Conservation (phyloP, 2,113 vertebrate species). For the Coreoperca whiteheadi region DNA sequence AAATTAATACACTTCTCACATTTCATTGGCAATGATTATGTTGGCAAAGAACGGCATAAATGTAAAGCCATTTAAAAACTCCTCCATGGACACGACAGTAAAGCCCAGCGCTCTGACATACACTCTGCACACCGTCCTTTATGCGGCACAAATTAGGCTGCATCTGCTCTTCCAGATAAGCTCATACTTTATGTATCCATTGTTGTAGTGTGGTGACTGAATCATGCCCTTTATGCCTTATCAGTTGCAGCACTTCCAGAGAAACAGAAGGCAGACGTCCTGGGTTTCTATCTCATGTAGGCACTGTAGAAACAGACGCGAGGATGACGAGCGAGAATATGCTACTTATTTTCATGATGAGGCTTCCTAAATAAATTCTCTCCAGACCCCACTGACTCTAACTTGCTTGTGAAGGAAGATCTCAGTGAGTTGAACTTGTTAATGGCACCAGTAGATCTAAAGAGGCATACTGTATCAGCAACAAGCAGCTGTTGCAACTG, state of each 20-base stretch:
- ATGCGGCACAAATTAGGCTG: not conserved
- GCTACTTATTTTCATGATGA: not conserved
- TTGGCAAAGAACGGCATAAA: not conserved
- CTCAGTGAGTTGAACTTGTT: not conserved
- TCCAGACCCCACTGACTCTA: not conserved
- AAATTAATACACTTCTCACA: too few species aligned
- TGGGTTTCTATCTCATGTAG: not conserved
- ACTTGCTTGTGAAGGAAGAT: not conserved
- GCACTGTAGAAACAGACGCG: not conserved
- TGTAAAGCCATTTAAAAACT: not conserved
- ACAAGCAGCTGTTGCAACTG: not conserved
- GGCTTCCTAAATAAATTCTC: not conserved
- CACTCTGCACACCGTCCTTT: not conserved
- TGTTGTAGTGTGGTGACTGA: conserved; percentile 3
- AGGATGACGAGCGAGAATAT: not conserved
- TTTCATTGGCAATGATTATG: not conserved
- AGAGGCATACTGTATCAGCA: not conserved
- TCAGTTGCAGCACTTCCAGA: conserved; percentile 12
- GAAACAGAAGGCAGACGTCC: conserved; percentile 2
- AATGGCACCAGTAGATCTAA: not conserved
- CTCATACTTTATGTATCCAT: conserved; percentile 43
- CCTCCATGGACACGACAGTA: not conserved
- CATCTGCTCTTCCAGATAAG: conserved; percentile 54
- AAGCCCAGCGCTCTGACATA: not conserved
- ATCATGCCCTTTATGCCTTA: conserved; percentile 6